phyloP scores from a whole-genome alignment of 1,140 invertebrate genomes.

The silkworm (Bombyx mori) region ASM3026992v2 NC_085127.1:1786501-1787000 shows the following conservation, averaged over 20 bases:
- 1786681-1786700: conserved; percentile 95
- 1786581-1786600: too few species aligned
- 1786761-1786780: conserved; percentile 80
- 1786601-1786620: too few species aligned
- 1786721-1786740: conserved; percentile 88
- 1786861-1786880: conserved; percentile 95
- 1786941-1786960: too few species aligned
- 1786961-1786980: too few species aligned
- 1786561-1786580: too few species aligned
- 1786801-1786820: conserved; percentile 98
- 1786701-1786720: conserved; percentile 92
- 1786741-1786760: conserved; percentile 83
- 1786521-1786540: too few species aligned
- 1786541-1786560: too few species aligned
- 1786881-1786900: conserved; percentile 78
- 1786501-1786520: too few species aligned
- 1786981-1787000: too few species aligned
- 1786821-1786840: conserved; percentile 92
- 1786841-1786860: conserved; percentile 89
- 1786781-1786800: conserved; percentile 93
- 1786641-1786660: conserved; percentile 62
- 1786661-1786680: conserved; percentile 95
- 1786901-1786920: too few species aligned
- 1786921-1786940: too few species aligned
- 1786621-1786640: too few species aligned